Evolutionary conservation across 1,140 invertebrate species (phyloP).

Genomic region (Nasonia giraulti): DNA sequence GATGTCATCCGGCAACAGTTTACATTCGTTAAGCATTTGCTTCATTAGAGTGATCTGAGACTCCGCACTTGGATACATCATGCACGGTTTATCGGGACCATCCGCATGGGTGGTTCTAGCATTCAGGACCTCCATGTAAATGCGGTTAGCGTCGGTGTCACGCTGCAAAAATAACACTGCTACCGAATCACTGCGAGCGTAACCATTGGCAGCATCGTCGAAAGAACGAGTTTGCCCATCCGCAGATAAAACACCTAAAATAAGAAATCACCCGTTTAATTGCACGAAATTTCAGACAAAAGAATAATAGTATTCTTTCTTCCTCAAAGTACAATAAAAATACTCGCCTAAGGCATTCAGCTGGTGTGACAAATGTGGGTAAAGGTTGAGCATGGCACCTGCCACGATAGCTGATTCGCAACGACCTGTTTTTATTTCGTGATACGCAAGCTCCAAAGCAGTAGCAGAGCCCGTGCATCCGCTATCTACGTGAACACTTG

Average conservation of each 20-base stretch:
- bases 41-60: too few species aligned
- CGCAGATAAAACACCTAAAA: slow-evolving; percentile 84
- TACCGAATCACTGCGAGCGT: slow-evolving; percentile 85
- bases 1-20: too few species aligned
- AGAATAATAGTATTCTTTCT: too few species aligned
- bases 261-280: background rate
- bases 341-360: slow-evolving; percentile 70
- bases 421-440: too few species aligned
- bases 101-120: slow-evolving; percentile 77
- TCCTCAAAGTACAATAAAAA: too few species aligned
- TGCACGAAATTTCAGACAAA: too few species aligned
- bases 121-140: slow-evolving; percentile 75
- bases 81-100: slow-evolving; percentile 90
- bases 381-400: too few species aligned
- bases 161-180: slow-evolving; percentile 88
- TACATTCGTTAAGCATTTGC: too few species aligned
- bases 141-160: slow-evolving; percentile 83
- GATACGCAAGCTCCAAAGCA: slow-evolving; percentile 86
- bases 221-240: slow-evolving; percentile 91
- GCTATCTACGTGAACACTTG: slow-evolving; percentile 73
- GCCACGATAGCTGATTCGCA: too few species aligned
- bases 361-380: too few species aligned
- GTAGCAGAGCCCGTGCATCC: slow-evolving; percentile 66
- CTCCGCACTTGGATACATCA: slow-evolving; percentile 75
- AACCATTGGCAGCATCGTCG: slow-evolving; percentile 87